Conservation (phyloP, 2,797 vertebrate species). For the Threskiornis aethiopicus region DNA sequence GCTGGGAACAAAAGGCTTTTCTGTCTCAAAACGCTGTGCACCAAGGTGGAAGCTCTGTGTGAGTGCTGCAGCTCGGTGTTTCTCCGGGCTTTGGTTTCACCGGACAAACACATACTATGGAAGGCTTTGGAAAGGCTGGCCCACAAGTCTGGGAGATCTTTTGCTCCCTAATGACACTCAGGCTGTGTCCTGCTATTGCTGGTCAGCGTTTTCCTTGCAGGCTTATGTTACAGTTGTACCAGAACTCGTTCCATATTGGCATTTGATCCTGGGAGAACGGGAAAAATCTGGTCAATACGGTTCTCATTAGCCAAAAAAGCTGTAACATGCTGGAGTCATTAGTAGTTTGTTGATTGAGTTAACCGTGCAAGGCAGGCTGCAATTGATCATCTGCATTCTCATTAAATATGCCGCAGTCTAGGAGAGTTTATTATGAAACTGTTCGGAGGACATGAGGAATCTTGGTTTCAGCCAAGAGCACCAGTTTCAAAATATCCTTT, state of each 20-base stretch:
- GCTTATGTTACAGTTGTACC: conserved; percentile 38
- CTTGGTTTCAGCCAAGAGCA: background rate
- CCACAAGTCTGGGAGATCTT: background rate
- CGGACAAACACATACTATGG: background rate
- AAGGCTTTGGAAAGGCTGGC: background rate
- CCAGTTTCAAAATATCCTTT: background rate
- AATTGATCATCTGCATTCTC: conserved; percentile 59
- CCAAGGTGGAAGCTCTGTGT: background rate
- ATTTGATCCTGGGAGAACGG: conserved; percentile 48
- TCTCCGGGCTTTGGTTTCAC: background rate
- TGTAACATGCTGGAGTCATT: conserved; percentile 58
- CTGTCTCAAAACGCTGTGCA: fast-evolving
- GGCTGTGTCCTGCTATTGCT: background rate
- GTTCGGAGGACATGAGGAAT: background rate
- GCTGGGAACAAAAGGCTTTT: conserved; percentile 15
- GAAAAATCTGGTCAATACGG: conserved; percentile 42
- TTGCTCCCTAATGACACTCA: background rate
- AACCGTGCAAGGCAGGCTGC: conserved; percentile 44
- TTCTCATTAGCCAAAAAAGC: conserved; percentile 56
- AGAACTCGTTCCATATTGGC: conserved; percentile 54
- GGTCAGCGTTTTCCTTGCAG: background rate
- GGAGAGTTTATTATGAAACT: background rate
- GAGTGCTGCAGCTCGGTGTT: background rate
- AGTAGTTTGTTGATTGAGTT: conserved; percentile 68
- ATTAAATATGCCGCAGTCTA: conserved; percentile 23